Conservation (phyloP, 2,797 vertebrate species). For the Myiothlypis coronata region DNA sequence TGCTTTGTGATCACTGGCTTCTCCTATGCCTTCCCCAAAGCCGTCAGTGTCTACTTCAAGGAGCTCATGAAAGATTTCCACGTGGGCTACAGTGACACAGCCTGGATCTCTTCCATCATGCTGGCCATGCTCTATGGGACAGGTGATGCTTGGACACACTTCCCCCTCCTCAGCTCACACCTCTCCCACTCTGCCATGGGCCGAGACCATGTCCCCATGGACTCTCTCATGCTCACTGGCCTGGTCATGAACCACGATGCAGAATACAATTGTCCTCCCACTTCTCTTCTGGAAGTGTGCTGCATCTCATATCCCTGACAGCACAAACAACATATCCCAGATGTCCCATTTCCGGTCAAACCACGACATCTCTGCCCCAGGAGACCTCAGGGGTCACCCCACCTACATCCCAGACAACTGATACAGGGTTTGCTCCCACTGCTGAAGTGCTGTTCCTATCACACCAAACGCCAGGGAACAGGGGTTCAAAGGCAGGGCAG, state of each 20-base stretch:
- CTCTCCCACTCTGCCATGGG: neutral
- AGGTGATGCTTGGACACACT: conserved; percentile 57
- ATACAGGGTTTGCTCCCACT: neutral
- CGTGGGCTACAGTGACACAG: conserved; percentile 81
- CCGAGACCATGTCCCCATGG: neutral
- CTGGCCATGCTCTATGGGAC: conserved; percentile 83
- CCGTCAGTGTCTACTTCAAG: conserved; percentile 82
- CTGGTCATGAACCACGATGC: neutral
- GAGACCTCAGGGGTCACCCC: neutral
- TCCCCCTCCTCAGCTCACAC: neutral
- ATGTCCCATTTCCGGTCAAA: no score
- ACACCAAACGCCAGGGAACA: neutral
- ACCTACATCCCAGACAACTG: neutral
- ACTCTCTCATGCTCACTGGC: neutral
- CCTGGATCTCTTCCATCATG: conserved; percentile 84
- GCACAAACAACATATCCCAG: no score
- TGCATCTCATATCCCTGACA: neutral
- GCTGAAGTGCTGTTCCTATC: neutral
- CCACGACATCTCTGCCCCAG: neutral
- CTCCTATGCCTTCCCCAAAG: conserved; percentile 83
- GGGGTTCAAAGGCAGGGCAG: neutral
- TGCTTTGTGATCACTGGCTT: conserved; percentile 82
- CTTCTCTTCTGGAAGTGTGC: neutral
- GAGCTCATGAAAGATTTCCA: conserved; percentile 79
- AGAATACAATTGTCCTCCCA: neutral